phyloP scores from a whole-genome alignment of 2,113 vertebrate species.

The Papio anubis region DNA sequence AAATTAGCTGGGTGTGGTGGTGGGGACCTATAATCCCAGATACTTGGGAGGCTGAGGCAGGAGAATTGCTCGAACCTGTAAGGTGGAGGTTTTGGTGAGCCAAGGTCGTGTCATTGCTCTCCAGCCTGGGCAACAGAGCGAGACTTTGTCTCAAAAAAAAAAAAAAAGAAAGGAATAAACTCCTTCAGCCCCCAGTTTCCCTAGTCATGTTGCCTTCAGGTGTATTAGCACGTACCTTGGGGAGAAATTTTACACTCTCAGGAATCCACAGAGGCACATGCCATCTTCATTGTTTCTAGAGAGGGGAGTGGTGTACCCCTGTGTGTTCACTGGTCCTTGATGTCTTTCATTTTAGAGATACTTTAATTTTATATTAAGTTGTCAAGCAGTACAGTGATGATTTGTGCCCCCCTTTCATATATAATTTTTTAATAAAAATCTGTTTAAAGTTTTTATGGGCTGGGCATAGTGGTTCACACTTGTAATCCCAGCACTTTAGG shows the following conservation, averaged over 20 bases:
- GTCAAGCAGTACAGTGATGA: neutral
- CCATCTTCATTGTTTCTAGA: neutral
- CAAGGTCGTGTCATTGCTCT: no score
- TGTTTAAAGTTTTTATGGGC: neutral
- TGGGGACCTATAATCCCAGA: no score
- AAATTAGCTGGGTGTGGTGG: no score
- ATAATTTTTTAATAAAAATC: conserved; percentile 42
- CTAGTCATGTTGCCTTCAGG: neutral
- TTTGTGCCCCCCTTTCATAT: neutral
- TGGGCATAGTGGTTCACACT: no score
- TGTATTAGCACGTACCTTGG: neutral
- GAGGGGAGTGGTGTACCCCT: neutral
- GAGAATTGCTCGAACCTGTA: no score
- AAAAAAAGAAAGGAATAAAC: neutral
- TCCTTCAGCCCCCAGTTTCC: no score
- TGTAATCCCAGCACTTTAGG: no score
- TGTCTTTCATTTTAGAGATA: neutral
- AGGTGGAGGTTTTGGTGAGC: no score
- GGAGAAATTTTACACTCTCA: neutral
- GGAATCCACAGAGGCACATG: neutral
- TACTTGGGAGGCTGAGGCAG: no score
- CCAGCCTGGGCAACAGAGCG: no score
- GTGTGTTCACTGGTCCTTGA: neutral
- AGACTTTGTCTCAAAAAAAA: no score
- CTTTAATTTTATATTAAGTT: conserved; percentile 24